phyloP scores from a whole-genome alignment of 2,888 invertebrate species.

The Liposcelis brunnea region DNA sequence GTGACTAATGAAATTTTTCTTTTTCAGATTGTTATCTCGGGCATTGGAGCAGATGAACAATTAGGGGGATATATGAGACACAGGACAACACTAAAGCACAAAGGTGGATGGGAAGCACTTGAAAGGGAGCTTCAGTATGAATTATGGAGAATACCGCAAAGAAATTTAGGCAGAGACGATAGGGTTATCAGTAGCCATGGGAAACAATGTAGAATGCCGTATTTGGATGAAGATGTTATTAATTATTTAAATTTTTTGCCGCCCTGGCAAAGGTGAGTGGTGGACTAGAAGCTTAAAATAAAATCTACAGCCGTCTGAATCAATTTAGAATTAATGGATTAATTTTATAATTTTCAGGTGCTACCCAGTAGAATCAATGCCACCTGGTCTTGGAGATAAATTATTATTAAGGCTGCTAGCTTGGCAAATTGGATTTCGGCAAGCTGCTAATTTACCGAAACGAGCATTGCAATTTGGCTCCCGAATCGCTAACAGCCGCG shows the following conservation, averaged over 20 bases:
- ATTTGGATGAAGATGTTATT: slow-evolving; percentile 40
- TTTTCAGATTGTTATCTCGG: slow-evolving; percentile 56
- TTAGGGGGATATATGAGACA: slow-evolving; percentile 90
- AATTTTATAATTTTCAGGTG: slow-evolving; percentile 29
- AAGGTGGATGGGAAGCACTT: slow-evolving; percentile 35
- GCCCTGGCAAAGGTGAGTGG: slow-evolving; percentile 45
- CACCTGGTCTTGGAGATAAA: slow-evolving; percentile 84
- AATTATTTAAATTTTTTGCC: slow-evolving; percentile 42
- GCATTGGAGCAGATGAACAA: slow-evolving; percentile 95
- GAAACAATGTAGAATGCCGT: slow-evolving; percentile 58
- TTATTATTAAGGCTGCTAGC: slow-evolving; percentile 62
- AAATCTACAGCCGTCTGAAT: neutral
- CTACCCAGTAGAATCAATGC: slow-evolving; percentile 36
- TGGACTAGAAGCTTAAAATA: no score
- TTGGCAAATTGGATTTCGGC: slow-evolving; percentile 42
- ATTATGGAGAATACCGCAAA: slow-evolving; percentile 64
- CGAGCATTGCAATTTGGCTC: slow-evolving; percentile 96
- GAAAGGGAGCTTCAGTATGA: slow-evolving; percentile 52
- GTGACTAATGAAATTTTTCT: slow-evolving; percentile 8
- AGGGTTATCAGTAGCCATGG: slow-evolving; percentile 82
- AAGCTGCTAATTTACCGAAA: slow-evolving; percentile 58
- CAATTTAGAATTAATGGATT: no score
- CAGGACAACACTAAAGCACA: slow-evolving; percentile 46
- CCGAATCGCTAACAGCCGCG: slow-evolving; percentile 77
- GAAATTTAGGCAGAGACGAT: slow-evolving; percentile 92